Evolutionary conservation across 2,888 invertebrate genomes (phyloP).

Genomic region (Augiades crinisus): DNA sequence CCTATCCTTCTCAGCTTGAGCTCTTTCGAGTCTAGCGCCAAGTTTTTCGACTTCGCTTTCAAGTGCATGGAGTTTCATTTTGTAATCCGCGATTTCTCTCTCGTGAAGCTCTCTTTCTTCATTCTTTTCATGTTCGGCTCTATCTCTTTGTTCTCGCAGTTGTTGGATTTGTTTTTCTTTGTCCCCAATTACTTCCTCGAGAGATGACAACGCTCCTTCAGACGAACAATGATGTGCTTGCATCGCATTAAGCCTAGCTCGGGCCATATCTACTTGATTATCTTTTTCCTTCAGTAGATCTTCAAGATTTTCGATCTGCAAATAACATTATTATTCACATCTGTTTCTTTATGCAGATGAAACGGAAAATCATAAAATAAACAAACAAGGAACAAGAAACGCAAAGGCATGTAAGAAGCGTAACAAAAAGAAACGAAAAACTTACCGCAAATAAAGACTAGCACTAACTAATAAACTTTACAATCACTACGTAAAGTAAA

Average conservation of each 20-base stretch:
- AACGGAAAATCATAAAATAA: slow-evolving; percentile 30
- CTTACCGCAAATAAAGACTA: slow-evolving; percentile 35
- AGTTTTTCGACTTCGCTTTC: slow-evolving; percentile 96
- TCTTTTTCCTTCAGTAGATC: slow-evolving; percentile 98
- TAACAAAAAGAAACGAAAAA: slow-evolving; percentile 31
- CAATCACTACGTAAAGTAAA: slow-evolving; percentile 26
- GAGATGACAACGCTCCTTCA: slow-evolving; percentile 94
- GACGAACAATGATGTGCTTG: slow-evolving; percentile 97
- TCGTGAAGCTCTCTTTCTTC: slow-evolving; percentile 97
- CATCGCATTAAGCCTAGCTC: slow-evolving; percentile 94
- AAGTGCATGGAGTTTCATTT: slow-evolving; percentile 94
- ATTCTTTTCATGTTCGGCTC: slow-evolving; percentile 97
- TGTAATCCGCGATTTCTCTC: slow-evolving; percentile 96
- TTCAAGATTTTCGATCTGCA: slow-evolving; percentile 97
- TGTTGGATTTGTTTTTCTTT: slow-evolving; percentile 99
- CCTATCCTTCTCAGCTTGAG: slow-evolving; percentile 94
- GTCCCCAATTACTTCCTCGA: slow-evolving; percentile 97
- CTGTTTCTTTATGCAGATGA: background rate
- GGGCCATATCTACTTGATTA: slow-evolving; percentile 97
- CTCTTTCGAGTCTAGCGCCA: slow-evolving; percentile 92
- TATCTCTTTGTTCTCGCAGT: slow-evolving; percentile 95
- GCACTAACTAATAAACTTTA: slow-evolving; percentile 29
- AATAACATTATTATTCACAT: slow-evolving; percentile 31
- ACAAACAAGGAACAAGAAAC: slow-evolving; percentile 30
- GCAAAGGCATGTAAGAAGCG: slow-evolving; percentile 32